phyloP scores from a whole-genome alignment of 2,888 invertebrate species.

The Rhagium mordax region DNA sequence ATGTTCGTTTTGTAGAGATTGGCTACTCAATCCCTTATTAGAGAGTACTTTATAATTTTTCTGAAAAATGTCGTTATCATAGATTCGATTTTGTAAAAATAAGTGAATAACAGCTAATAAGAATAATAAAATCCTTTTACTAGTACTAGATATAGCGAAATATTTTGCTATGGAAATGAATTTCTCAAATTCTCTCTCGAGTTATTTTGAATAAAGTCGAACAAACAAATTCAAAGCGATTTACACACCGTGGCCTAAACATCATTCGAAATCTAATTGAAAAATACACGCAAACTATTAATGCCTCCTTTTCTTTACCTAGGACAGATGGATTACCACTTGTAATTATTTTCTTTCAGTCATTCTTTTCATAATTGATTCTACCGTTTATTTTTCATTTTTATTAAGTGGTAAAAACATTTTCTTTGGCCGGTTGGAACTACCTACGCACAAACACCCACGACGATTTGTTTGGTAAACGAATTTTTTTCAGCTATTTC shows the following conservation, averaged over 20 bases:
- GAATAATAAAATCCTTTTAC: too few species aligned
- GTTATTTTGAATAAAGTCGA: background rate
- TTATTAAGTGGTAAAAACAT: conserved; percentile 27
- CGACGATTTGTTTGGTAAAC: conserved; percentile 42
- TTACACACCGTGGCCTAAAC: conserved; percentile 11
- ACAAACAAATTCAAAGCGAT: background rate
- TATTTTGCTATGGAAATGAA: too few species aligned
- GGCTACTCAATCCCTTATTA: too few species aligned
- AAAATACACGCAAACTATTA: conserved; percentile 2
- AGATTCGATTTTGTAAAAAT: too few species aligned
- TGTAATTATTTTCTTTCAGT: conserved; percentile 23
- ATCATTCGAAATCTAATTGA: conserved; percentile 17
- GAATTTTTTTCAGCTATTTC: conserved; percentile 46
- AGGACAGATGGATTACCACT: background rate
- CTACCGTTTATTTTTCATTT: conserved; percentile 10
- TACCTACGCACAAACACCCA: conserved; percentile 45
- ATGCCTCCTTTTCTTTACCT: background rate
- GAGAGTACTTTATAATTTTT: too few species aligned
- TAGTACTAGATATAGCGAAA: too few species aligned
- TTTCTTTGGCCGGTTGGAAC: conserved; percentile 31
- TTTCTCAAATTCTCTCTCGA: background rate
- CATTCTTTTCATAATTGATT: conserved; percentile 3
- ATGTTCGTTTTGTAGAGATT: too few species aligned
- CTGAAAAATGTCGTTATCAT: too few species aligned
- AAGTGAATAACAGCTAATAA: too few species aligned